Base-by-base conservation (phyloP, 2,888 invertebrate genomes). In the Megastigmus dorsalis region DNA sequence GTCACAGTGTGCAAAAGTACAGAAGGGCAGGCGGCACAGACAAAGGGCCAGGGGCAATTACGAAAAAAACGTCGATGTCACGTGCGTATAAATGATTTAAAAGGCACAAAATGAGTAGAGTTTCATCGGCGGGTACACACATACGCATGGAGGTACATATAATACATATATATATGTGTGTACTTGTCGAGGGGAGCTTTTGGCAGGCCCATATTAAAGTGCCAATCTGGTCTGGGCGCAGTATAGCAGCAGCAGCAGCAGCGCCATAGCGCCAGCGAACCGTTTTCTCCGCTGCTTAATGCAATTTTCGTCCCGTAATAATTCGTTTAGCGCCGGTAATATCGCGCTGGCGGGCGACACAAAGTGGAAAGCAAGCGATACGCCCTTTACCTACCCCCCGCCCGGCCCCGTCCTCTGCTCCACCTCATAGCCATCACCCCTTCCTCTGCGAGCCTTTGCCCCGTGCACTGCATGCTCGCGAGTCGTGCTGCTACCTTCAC, bases 281-380 rank as follows among this genome's bases (percentile, higher is more conserved):
- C 77, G 79, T 84, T 83, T 83, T 82, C 82, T 81, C 78, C 79
- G 80, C 76, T 73, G 74, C 82, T 79, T 84, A 84, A 84, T 80
- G 82, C 81, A 81, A 84, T 85, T 85, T 78, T 78, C 80, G 57
- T 66, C 72, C 72, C 59, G 20, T 59, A 79, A 79, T 85, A 85
- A 85, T 84, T 85, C 84, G 81, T 81, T 85, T 85, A 85, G 81
- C 80, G 81, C 80, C 63, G n/a, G 84, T 85, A 85, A 85, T 85
- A 85, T 85, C 84, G 83, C 55, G 43, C 38, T 26, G 13, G 23
- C 38, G 48, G 81, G 82, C 82, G 82, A 83, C 82, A 83, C 84
- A 83, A 84, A 84, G 84, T 81, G 82, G 80, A 79, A 78, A 79
- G 78, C 68, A 70, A 3, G 33, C 3, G 36, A 38, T 33, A 55